Evolutionary conservation across 2,888 invertebrate genomes (phyloP).

Genomic region (Cephus rjabovi): DNA sequence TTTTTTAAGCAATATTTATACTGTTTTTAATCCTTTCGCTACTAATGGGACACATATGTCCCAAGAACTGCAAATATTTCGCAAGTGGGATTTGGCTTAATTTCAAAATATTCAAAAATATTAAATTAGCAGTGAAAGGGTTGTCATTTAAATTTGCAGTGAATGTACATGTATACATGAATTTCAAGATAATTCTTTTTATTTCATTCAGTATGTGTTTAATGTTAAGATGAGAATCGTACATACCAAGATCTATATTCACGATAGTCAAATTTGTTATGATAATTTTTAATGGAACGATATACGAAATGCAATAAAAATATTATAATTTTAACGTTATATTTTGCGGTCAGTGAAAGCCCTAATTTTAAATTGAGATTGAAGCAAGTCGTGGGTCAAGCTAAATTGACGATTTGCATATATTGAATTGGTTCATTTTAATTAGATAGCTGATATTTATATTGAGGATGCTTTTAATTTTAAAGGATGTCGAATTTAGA

Average conservation of each 20-base stretch:
- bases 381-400: not conserved
- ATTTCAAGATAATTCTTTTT: not conserved
- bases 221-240: too few species aligned
- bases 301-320: not conserved
- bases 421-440: not conserved
- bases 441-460: not conserved
- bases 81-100: too few species aligned
- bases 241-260: not conserved
- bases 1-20: not conserved
- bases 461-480: not conserved
- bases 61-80: too few species aligned
- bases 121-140: too few species aligned
- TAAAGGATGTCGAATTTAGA: not conserved
- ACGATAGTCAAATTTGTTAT: not conserved
- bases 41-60: too few species aligned
- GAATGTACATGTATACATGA: not conserved
- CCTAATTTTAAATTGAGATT: not conserved
- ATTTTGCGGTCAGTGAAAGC: not conserved
- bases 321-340: not conserved
- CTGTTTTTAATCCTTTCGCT: too few species aligned
- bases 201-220: not conserved
- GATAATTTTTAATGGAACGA: not conserved
- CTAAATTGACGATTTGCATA: not conserved
- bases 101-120: too few species aligned
- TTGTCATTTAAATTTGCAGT: not conserved